Base-by-base conservation (phyloP, 2,888 invertebrate genomes). In the Lacanobia oleracea region DNA sequence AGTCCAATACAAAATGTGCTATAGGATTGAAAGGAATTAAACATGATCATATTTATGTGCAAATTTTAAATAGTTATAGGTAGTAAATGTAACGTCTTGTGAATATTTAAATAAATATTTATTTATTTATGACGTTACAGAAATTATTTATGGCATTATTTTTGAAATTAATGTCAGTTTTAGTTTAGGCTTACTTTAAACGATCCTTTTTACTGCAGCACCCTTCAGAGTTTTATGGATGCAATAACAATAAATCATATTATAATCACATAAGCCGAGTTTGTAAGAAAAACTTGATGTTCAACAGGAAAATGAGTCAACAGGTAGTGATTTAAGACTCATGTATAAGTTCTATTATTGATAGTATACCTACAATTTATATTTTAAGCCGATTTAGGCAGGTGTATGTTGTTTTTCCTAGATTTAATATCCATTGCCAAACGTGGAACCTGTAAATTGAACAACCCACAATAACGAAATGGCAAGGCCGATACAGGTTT, bases 181-280 rank as follows among this genome's bases (percentile, higher is more conserved):
- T 66, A 68, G 73, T 60, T 77, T 60, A 82, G 66, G 59, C 50
- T 64, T 21, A 50, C 18, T 69, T 33, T 53, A 68, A 64, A 82
- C 60, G 77, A 67, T 60, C 51, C 16, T 63, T 79, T 79, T 80
- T 82, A 79, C 73, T 78, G 54, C 68, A 48, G 16, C 23, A 40
- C 72, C 80, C 54, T 78, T 80, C 72, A 72, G 74, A 80, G 60
- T 71, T 83, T 82, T 75, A 81, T 76, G 72, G 12, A 37, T 7
- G 78, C 66, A 72, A 82, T 82, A 76, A 82, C 23, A 64, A 76
- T 84, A 84, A 82, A 84, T 84, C 84, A 85, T 74, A 73, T 65
- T 59, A 27, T 81, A 81, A 80, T 77, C 82, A 81, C 72, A 72
- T 67, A 73, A 77, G 78, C 67, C 45, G 67, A 51, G 63, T 68